Evolutionary conservation across 2,888 invertebrate genomes (phyloP).

Genomic region (Mantis religiosa): DNA sequence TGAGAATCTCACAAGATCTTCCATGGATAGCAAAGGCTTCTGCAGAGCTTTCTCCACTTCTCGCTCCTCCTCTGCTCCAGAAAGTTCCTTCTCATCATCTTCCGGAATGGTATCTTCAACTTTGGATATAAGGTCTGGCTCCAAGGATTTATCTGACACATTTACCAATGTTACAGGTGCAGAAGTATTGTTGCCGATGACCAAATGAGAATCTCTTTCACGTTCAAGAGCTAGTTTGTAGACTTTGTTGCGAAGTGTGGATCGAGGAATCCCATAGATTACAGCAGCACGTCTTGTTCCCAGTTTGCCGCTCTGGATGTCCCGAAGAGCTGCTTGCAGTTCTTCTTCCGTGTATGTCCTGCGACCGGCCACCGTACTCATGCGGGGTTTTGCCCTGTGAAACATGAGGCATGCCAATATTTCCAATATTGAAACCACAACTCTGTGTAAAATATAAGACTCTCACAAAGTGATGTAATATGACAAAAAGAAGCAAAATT

Average conservation of each 20-base stretch:
- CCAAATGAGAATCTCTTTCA: conserved; percentile 54
- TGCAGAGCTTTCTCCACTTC: conserved; percentile 56
- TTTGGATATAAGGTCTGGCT: conserved; percentile 24
- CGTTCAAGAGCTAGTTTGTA: conserved; percentile 75
- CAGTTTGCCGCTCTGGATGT: conserved; percentile 88
- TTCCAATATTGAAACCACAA: not conserved
- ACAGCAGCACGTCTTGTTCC: conserved; percentile 91
- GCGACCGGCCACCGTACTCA: conserved; percentile 52
- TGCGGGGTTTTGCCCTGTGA: conserved; percentile 65
- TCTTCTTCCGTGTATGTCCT: conserved; percentile 94
- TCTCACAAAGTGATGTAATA: not conserved
- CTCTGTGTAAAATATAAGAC: not conserved
- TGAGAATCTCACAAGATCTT: conserved; percentile 54
- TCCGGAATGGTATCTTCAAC: conserved; percentile 17
- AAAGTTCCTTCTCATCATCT: conserved; percentile 56
- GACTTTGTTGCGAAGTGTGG: conserved; percentile 91
- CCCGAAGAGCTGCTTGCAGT: conserved; percentile 86
- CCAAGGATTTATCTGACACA: conserved; percentile 20
- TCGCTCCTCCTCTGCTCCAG: conserved; percentile 57
- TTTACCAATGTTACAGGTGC: conserved; percentile 9
- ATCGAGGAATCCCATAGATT: conserved; percentile 93
- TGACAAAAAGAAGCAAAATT: not conserved
- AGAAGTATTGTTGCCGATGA: conserved; percentile 8
- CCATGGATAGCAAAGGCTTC: conserved; percentile 54
- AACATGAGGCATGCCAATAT: conserved; percentile 27